These are phyloP conservation scores for Calycopis cecrops DNA, from an alignment of 1,140 invertebrate species.

Conservation along the genomic window DNA sequence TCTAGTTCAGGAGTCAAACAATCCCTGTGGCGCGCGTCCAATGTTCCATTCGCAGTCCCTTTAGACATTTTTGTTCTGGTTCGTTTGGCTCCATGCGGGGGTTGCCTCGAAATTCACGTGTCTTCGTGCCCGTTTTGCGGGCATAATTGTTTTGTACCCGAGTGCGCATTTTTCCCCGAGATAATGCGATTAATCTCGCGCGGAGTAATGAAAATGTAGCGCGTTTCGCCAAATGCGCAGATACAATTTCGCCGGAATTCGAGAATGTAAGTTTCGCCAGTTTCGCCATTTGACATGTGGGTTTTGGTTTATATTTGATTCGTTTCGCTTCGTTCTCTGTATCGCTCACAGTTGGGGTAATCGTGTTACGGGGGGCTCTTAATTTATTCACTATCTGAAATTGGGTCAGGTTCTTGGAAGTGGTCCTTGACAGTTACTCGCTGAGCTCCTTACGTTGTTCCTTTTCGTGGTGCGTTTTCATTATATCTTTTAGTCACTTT, in stretches of 20 bases:
- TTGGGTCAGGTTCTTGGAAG: constrained; percentile 32
- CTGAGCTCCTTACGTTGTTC: background rate
- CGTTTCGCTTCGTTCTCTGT: constrained; percentile 7
- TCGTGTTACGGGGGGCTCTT: constrained; percentile 29
- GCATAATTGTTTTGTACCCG: constrained; percentile 48
- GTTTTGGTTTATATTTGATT: constrained; percentile 5
- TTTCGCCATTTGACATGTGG: constrained; percentile 32
- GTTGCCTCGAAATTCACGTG: constrained; percentile 30
- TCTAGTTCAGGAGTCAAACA: constrained; percentile 68
- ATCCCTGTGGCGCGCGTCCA: constrained; percentile 43
- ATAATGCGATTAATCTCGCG: constrained; percentile 53
- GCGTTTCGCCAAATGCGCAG: constrained; percentile 27
- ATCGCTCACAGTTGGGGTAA: constrained; percentile 25
- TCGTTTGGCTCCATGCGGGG: constrained; percentile 36
- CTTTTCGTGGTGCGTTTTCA: background rate
- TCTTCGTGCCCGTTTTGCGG: constrained; percentile 25
- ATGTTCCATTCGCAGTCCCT: constrained; percentile 43
- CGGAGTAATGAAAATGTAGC: constrained; percentile 50
- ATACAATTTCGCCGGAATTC: constrained; percentile 36
- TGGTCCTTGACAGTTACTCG: constrained; percentile 14
- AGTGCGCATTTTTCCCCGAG: constrained; percentile 45
- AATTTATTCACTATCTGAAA: constrained; percentile 54
- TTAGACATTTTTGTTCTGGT: constrained; percentile 52
- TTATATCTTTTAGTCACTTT: background rate
- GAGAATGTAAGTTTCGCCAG: constrained; percentile 26